Evolutionary conservation across 2,113 vertebrate species (phyloP), one percentile per base, ranked within the genome.

Genomic region (Hypanus sabinus): DNA sequence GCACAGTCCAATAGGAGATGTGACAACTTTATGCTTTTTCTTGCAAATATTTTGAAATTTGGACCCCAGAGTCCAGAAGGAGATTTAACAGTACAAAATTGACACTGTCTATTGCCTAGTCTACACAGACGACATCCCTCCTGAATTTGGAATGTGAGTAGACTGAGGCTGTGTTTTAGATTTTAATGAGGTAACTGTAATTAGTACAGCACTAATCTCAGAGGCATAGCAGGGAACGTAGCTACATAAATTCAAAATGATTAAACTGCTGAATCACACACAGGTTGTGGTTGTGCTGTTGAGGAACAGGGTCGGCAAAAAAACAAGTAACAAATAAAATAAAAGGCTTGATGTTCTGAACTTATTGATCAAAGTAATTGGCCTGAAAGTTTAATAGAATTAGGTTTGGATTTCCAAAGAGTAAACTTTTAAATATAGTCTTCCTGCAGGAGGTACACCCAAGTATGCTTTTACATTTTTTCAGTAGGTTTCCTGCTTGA

Each of bases 21-120:
- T 93, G 91, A 93, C 70, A 73, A 93, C 10, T 11, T 33, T 75
- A 33, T 73, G 88, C 62, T 55, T 38, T 46, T 38, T 65, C 57
- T 71, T 93, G 36, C 91, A 93, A 93, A 73, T 93, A 93, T 93
- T 93, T 93, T 93, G 91, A 93, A 93, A 93, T 73, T 73, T 14
- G 27, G 91, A 73, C 68, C 70, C 68, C 36, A 55, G 70, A 73
- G 91, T 73, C 27, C 46, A 70, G 68, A 73, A 73, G 91, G 91
- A 93, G 70, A 93, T 55, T 38, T 93, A 71, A 93, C 62, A 70
- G 36, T 73, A 93, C 24, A 93, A 93, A 93, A 73, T 24, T 93
- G 70, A 93, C 20, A 46, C 38, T 46, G 91, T 55, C 33, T 73
- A 73, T 73, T 73, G 36, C 20, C 20, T 73, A 73, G 36, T 93